phyloP scores from a whole-genome alignment of 2,797 vertebrate genomes.

The Pangasius krempfi region DNA sequence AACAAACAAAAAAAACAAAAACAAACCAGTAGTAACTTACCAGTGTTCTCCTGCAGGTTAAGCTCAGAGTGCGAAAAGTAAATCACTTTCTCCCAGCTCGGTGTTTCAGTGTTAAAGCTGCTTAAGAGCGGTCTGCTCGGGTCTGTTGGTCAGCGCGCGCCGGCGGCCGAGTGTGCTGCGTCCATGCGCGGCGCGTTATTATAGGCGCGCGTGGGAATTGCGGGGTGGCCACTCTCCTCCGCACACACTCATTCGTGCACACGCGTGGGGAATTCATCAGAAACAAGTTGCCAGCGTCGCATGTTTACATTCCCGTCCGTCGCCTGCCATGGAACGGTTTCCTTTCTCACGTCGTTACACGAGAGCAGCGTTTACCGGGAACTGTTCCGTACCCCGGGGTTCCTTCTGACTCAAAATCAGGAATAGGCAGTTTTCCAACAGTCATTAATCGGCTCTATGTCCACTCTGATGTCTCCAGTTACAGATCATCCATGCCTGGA shows the following conservation, averaged over 20 bases:
- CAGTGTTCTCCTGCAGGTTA: neutral
- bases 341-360: neutral
- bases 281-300: neutral
- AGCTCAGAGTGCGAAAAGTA: neutral
- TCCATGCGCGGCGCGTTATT: conserved; percentile 55
- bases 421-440: conserved; percentile 42
- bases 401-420: conserved; percentile 19
- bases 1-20: neutral
- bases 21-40: neutral
- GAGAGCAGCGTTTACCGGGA: conserved; percentile 70
- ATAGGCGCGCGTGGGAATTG: conserved; percentile 66
- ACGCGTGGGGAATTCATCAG: conserved; percentile 15
- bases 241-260: conserved; percentile 28
- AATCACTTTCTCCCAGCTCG: neutral
- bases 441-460: conserved; percentile 49
- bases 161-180: conserved; percentile 12
- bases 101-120: neutral
- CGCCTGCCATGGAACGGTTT: neutral
- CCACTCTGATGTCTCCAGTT: conserved; percentile 56
- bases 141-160: conserved; percentile 13
- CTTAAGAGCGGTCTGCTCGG: too few relatives aligned
- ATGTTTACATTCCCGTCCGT: neutral
- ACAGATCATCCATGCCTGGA: conserved; percentile 55
- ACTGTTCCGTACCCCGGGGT: conserved; percentile 57
- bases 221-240: conserved; percentile 63